Evolutionary conservation across 1,140 invertebrate species (phyloP).

Genomic region (Rhagoletis zephyria): DNA sequence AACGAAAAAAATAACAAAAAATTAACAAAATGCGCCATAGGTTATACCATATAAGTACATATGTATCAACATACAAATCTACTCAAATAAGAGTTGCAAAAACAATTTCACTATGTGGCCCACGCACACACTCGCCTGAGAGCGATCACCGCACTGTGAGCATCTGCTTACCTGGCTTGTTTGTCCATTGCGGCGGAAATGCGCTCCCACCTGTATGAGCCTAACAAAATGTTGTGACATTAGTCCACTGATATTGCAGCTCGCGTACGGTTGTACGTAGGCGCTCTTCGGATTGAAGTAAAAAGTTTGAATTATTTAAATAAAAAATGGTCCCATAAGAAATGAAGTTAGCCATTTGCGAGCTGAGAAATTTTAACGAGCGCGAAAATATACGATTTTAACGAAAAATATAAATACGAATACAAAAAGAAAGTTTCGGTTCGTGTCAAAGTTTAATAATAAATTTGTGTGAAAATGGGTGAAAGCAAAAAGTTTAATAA

Average conservation of each 20-base stretch:
- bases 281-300: neutral
- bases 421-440: neutral
- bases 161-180: neutral
- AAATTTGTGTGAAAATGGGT: neutral
- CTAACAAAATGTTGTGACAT: neutral
- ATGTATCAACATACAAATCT: neutral
- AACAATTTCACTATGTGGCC: neutral
- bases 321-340: too few relatives aligned
- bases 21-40: too few relatives aligned
- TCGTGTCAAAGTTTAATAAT: neutral
- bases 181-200: slow-evolving; percentile 5
- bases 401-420: neutral
- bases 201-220: neutral
- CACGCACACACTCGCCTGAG: neutral
- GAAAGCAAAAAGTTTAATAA: slow-evolving; percentile 63
- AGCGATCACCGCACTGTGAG: neutral
- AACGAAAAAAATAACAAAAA: neutral
- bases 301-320: neutral
- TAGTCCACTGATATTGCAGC: slow-evolving; percentile 12
- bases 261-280: neutral
- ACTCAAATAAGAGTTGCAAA: neutral
- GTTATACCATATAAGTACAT: too few relatives aligned
- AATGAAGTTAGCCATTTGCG: too few relatives aligned
- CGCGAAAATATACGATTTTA: neutral
- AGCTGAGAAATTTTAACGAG: too few relatives aligned